These are phyloP conservation scores for Lepidurus arcticus DNA, from an alignment of 1,140 invertebrate species.

Conservation along the genomic window DNA sequence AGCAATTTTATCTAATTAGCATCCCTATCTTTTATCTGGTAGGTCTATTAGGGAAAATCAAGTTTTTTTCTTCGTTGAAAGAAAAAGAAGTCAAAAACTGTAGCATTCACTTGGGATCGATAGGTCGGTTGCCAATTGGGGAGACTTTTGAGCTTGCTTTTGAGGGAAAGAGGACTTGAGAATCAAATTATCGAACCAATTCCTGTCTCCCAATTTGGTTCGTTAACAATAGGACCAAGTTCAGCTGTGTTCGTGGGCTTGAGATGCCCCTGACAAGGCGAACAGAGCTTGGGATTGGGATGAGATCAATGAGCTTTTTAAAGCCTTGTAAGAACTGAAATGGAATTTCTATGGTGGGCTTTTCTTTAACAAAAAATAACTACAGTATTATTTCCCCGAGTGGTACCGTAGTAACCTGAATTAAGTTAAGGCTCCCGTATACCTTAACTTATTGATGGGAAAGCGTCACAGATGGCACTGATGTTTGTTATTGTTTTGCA, in stretches of 20 bases:
- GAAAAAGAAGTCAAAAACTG: background rate
- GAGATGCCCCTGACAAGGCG: too few relatives aligned
- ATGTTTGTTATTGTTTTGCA: too few relatives aligned
- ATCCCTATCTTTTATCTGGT: background rate
- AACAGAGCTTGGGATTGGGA: too few relatives aligned
- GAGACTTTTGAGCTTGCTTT: background rate
- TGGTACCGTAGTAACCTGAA: too few relatives aligned
- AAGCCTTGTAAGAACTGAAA: too few relatives aligned
- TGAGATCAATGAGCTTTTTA: too few relatives aligned
- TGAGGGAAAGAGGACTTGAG: background rate
- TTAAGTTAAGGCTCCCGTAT: too few relatives aligned
- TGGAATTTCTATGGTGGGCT: too few relatives aligned
- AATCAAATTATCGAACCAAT: slow-evolving; percentile 19
- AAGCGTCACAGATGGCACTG: too few relatives aligned
- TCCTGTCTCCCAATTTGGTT: slow-evolving; percentile 19
- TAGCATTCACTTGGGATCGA: background rate
- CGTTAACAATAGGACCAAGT: background rate
- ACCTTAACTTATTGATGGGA: too few relatives aligned
- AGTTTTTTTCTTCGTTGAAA: background rate
- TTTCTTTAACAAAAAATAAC: too few relatives aligned
- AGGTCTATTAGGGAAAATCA: background rate
- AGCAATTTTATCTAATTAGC: slow-evolving; percentile 15
- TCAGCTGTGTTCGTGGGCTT: background rate
- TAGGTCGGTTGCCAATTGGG: background rate
- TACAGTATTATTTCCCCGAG: too few relatives aligned